Base-by-base conservation (phyloP, 2,113 vertebrate species). In the Heloderma charlesbogerti region DNA sequence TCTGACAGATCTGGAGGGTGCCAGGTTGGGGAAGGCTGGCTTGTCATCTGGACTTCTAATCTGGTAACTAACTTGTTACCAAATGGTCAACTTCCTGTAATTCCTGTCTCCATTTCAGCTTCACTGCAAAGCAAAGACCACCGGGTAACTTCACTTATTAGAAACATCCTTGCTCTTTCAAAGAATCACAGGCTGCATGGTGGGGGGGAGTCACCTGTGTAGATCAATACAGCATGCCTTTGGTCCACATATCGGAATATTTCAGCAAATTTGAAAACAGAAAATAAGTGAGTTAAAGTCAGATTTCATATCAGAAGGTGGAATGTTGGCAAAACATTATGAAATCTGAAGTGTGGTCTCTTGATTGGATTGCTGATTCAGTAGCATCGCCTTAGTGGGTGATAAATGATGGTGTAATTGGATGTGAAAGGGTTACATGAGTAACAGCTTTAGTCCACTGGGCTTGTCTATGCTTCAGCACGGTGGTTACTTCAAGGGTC, bases 121-220 rank as follows among this genome's bases (percentile, higher is more conserved):
- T 87, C 48, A 37, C 18, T 29, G 20, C 43, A 79, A 88, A 80
- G 12, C 40, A 78, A 88, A 88, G 20, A 13, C 85, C 51, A 40
- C 37, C 37, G 34, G 9, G 20, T 77, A 60, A 87, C 57, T 77
- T 88, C 5, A n/a, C 40, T 45, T 34, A 4, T 34, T 48, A 69
- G 74, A 88, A 88, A 88, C 29, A 45, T 57, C 48, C 34, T 87
- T 87, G 69, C 51, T 40, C 37, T 74, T 86, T 88, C 31, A 51
- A 37, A 88, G 31, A 37, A 66, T 48, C 2, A 13, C 31, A 45
- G 31, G 40, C 18, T 67, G 25, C 22, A 69, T 16, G 25, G 48
- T 51, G 48, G 13, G 2, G 54, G 48, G 57, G 54, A 71, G 3
- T 31, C 54, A 60, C 37, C 63, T 67, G 45, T 57, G n/a, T 78